Evolutionary conservation across 2,797 vertebrate genomes (phyloP).

Genomic region (Chanos chanos): DNA sequence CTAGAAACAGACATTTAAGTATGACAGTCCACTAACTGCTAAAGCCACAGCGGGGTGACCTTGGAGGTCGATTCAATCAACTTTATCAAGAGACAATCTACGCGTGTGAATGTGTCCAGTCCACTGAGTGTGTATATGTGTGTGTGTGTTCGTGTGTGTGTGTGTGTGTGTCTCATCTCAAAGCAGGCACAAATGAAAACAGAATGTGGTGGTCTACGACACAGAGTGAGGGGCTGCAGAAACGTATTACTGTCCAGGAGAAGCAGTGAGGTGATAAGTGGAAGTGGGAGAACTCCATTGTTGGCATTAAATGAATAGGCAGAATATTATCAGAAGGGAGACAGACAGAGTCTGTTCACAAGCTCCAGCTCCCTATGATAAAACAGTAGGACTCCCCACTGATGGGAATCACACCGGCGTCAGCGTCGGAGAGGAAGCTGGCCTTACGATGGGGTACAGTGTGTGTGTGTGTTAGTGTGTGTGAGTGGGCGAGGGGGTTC

Average conservation of each 20-base stretch:
- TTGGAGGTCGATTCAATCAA: slow-evolving; percentile 36
- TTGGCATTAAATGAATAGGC: neutral
- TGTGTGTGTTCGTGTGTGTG: neutral
- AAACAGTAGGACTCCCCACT: no score
- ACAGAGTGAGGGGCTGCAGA: neutral
- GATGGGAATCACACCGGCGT: no score
- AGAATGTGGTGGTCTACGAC: slow-evolving; percentile 13
- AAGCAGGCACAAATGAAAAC: neutral
- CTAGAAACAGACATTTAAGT: no score
- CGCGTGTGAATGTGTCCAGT: neutral
- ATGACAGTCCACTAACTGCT: slow-evolving; percentile 3
- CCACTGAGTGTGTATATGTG: neutral
- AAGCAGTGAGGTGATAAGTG: slow-evolving; percentile 1
- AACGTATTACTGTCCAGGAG: slow-evolving; percentile 11
- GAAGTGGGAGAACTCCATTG: neutral
- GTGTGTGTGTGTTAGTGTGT: no score
- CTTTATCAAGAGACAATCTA: slow-evolving; percentile 23
- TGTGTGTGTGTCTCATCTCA: neutral
- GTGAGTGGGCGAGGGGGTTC: no score
- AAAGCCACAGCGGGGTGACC: slow-evolving; percentile 13
- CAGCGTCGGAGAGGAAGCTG: no score
- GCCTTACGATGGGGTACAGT: no score
- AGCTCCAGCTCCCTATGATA: no score
- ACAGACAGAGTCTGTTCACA: no score
- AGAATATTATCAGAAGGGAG: no score